Percentiles rank a stretch among this genome's conserved stretches.
Conservation (phyloP, 2,888 invertebrate genomes). For the Cephus runcator region DNA sequence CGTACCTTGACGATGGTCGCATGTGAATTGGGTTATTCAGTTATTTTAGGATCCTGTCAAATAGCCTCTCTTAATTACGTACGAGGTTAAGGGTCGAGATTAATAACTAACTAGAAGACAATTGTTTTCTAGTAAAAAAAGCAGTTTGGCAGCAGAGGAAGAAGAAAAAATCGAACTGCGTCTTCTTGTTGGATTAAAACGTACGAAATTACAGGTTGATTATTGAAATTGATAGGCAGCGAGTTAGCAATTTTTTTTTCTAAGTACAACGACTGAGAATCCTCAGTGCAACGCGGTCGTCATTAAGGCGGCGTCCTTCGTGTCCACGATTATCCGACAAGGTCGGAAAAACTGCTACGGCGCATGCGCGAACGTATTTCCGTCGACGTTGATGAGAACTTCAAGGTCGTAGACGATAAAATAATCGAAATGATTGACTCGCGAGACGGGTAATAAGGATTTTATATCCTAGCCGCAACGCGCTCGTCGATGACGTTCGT, state of each 20-base stretch:
- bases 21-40: neutral
- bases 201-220: neutral
- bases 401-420: neutral
- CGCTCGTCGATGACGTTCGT: neutral
- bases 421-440: neutral
- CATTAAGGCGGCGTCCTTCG: neutral
- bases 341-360: neutral
- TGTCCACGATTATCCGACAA: neutral
- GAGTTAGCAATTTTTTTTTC: neutral
- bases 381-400: neutral
- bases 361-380: neutral
- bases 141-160: neutral
- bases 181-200: neutral
- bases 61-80: neutral
- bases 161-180: neutral
- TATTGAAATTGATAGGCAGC: neutral
- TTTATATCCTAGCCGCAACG: neutral
- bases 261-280: neutral
- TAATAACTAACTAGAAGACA: neutral
- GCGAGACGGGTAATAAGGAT: neutral
- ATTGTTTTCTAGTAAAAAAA: neutral
- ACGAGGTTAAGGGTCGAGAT: neutral
- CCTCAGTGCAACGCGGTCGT: neutral
- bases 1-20: neutral
- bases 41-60: neutral